Base-by-base conservation (phyloP, 1,140 invertebrate species). In the Sesamia nonagrioides region DNA sequence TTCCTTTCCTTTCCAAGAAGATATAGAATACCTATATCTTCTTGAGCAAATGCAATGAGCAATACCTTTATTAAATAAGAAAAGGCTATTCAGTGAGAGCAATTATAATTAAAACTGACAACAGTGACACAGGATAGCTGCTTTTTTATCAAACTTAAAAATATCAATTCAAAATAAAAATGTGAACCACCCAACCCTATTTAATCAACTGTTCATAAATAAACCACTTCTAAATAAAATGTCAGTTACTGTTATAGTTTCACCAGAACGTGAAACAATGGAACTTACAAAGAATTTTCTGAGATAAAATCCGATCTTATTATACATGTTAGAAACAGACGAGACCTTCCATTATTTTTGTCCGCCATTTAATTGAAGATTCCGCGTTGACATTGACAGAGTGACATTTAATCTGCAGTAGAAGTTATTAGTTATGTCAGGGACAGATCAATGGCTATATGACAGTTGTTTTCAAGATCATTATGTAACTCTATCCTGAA, bases 381-480 rank as follows among this genome's bases (percentile, higher is more conserved):
- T 68, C 63, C 37, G 63, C 45, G 33, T 18, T 72, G 69, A 72
- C 69, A 40, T 40, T 56, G 69, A 72, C 50, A 56, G 69, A 54
- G n/a, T 72, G 69, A 40, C 69, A 72, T 72, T 72, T 72, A 72
- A 72, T 72, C 52, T 72, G 35, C 18, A 40, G 52, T 72, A 56
- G 33, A 56, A 56, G 45, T 40, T 68, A 68, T 68, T 40, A 54
- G 50, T 72, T 72, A 72, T 72, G 45, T 35, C 52, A 58, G 35
- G 11, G 2, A 17, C 71, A 74, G 52, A 15, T 60, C n/a, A 17
- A 15, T 40, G 42, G 27, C 8, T 45, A 11, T 1, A 60, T n/a
- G 54, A 45, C 33, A 37, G 17, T 58, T 27, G 35, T n/a, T 21
- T 63, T 40, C 3, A 40, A 40, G 33, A 11, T n/a, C 40, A 45